A percentile compares a stretch with the other conserved stretches of the same genome.
phyloP scores from a whole-genome alignment of 2,797 vertebrate species.

The Helostoma temminkii region DNA sequence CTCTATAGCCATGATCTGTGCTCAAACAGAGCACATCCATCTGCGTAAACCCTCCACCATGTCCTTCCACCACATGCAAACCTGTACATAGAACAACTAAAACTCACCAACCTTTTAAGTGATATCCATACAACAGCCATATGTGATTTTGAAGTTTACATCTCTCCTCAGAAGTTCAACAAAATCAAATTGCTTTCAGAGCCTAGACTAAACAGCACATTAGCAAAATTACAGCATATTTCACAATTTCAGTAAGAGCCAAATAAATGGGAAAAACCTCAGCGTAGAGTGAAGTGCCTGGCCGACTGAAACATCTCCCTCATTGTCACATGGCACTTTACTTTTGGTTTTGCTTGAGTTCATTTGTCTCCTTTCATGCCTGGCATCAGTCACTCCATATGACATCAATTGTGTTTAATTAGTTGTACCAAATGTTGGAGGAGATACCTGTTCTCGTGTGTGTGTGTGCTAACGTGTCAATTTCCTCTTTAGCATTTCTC shows the following conservation, averaged over 20 bases:
- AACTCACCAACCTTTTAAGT: neutral
- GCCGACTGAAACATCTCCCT: slow-evolving; percentile 28
- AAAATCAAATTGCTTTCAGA: slow-evolving; percentile 15
- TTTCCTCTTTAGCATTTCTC: slow-evolving; percentile 68
- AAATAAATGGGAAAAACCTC: slow-evolving; percentile 48
- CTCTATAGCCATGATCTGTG: slow-evolving; percentile 30
- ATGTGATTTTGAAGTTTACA: neutral
- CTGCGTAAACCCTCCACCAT: neutral
- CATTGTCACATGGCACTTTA: slow-evolving; percentile 57
- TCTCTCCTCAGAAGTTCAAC: slow-evolving; percentile 22
- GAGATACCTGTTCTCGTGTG: slow-evolving; percentile 71
- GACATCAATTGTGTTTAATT: slow-evolving; percentile 74
- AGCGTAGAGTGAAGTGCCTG: slow-evolving; percentile 19
- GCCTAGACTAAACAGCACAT: slow-evolving; percentile 1
- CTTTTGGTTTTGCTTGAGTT: slow-evolving; percentile 70
- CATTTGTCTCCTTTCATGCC: slow-evolving; percentile 60
- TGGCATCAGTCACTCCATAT: slow-evolving; percentile 69
- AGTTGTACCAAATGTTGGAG: slow-evolving; percentile 73
- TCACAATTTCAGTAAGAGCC: slow-evolving; percentile 41
- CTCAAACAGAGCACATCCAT: slow-evolving; percentile 30
- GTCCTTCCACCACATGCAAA: slow-evolving; percentile 9
- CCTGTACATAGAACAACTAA: slow-evolving; percentile 3
- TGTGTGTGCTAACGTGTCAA: slow-evolving; percentile 71
- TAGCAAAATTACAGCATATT: slow-evolving; percentile 11
- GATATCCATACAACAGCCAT: neutral